Conservation (phyloP, 2,113 vertebrate genomes). For the Mormoops blainvillei region DNA sequence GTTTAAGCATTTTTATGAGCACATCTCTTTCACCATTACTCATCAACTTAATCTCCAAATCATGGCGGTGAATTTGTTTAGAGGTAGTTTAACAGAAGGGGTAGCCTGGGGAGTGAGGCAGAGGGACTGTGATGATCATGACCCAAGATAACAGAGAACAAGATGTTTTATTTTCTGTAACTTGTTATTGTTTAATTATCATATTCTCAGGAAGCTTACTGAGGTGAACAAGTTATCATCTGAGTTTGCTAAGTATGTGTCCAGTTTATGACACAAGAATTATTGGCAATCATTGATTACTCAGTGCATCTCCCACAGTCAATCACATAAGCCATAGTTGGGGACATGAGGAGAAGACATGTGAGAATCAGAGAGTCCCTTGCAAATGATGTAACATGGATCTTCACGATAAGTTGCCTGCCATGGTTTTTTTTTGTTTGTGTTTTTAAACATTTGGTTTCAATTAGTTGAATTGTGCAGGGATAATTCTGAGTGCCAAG, state of each 20-base stretch:
- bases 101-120: background rate
- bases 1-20: background rate
- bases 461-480: background rate
- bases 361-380: background rate
- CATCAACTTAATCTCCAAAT: background rate
- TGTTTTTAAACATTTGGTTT: background rate
- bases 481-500: background rate
- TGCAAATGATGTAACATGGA: background rate
- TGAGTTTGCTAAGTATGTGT: background rate
- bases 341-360: background rate
- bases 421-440: background rate
- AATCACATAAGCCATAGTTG: background rate
- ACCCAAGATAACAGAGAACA: background rate
- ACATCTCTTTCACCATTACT: background rate
- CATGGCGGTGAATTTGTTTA: background rate
- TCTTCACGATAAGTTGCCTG: background rate
- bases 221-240: background rate
- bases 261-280: background rate
- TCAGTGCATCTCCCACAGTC: background rate
- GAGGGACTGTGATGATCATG: background rate
- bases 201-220: background rate
- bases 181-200: background rate
- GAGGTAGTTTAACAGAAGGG: background rate
- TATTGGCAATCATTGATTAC: background rate
- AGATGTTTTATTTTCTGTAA: background rate